Evolutionary conservation across 2,113 vertebrate species (phyloP).

Genomic region (Mormyrus lacerda): DNA sequence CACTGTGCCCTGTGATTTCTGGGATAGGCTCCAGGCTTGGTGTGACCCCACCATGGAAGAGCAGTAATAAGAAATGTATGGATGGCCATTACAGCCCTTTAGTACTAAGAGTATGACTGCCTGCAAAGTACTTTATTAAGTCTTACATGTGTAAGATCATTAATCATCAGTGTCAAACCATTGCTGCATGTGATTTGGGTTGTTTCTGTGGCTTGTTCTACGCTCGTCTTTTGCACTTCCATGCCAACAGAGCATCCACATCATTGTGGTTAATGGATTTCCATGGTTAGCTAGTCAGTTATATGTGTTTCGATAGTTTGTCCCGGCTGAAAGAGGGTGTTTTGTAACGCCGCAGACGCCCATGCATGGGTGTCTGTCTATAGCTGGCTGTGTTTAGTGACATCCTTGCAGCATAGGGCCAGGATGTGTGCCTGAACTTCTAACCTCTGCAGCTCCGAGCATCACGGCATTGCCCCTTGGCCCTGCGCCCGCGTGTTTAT

Average conservation of each 20-base stretch:
- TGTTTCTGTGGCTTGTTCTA: neutral
- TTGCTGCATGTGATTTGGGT: neutral
- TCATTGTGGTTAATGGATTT: neutral
- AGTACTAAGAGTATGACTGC: neutral
- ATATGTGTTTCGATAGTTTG: neutral
- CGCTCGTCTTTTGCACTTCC: neutral
- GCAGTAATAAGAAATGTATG: neutral
- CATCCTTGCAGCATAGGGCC: conserved; percentile 37
- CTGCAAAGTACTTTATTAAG: neutral
- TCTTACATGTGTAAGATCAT: neutral
- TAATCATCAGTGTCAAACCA: neutral
- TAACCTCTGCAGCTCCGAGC: conserved; percentile 34
- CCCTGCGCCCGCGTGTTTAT: conserved; percentile 18
- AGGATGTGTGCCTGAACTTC: conserved; percentile 29
- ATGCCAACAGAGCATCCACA: neutral
- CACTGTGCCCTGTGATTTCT: neutral
- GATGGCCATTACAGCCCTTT: neutral
- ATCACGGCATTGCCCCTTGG: conserved; percentile 36
- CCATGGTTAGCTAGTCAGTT: neutral
- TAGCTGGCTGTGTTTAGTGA: conserved; percentile 38
- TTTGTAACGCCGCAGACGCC: conserved; percentile 27
- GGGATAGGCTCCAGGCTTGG: neutral
- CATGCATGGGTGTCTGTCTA: conserved; percentile 43
- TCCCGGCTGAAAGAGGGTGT: neutral
- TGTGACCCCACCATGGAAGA: neutral